Conservation (phyloP, 2,797 vertebrate genomes). For the Pteropus rufus region DNA sequence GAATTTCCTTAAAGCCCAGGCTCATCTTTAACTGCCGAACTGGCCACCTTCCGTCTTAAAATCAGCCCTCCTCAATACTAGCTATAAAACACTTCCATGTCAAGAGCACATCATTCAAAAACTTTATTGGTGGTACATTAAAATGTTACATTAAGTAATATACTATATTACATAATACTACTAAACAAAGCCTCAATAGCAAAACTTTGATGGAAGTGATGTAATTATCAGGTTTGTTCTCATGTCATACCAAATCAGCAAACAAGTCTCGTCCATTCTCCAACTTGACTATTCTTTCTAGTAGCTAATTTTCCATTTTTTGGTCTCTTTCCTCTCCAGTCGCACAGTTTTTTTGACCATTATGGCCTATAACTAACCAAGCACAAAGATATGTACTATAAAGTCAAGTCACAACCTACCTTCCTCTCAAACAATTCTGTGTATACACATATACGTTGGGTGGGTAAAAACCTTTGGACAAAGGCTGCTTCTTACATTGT, state of each 20-base stretch:
- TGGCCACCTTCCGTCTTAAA: not conserved
- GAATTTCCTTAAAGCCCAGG: not conserved
- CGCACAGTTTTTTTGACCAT: constrained; percentile 16
- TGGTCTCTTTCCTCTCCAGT: not conserved
- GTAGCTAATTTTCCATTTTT: not conserved
- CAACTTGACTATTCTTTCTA: not conserved
- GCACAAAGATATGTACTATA: not conserved
- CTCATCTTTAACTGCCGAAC: not conserved
- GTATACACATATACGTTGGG: not conserved
- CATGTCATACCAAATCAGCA: not conserved
- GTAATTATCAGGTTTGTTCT: not conserved
- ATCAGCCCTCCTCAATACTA: not conserved
- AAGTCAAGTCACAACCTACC: not conserved
- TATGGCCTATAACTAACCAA: not conserved
- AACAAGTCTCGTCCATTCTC: not conserved
- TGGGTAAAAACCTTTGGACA: not conserved
- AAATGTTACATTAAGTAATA: not conserved
- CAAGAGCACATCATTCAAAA: not conserved
- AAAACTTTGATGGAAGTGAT: not conserved
- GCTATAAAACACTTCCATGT: not conserved
- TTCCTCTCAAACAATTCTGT: not conserved
- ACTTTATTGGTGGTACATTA: not conserved
- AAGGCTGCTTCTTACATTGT: not conserved
- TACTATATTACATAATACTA: not conserved
- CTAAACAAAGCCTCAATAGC: not conserved